Base-by-base conservation (phyloP, 2,797 vertebrate genomes). In the Acropternis orthonyx region DNA sequence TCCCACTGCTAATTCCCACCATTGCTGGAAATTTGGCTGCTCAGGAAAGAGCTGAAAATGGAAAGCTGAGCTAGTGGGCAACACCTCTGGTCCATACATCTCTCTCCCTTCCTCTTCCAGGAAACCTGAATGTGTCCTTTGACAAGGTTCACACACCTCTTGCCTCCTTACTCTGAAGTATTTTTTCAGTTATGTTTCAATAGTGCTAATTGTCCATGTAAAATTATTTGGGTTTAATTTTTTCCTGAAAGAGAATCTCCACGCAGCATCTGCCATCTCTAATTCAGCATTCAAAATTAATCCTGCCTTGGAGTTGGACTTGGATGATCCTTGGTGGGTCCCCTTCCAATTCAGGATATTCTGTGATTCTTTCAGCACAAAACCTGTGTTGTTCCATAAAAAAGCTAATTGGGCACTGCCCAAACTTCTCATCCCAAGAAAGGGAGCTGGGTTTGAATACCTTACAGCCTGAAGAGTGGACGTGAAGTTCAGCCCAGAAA, bases 341-440 rank as follows among this genome's bases (percentile, higher is more conserved):
- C 51, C 34, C 20, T 46, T 52, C 52, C 67, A 52, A 26, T 28
- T 73, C 39, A 46, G 52, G 37, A 8, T 24, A 59, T 58, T 37
- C n/a, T 0, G 14, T 59, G n/a, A 34, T 34, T 30, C 62, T 52
- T 16, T 14, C 43, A 41, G 8, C 7, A 59, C 14, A 10, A 66
- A 61, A 55, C 2, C 37, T 15, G 3, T 4, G 1, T 0, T n/a
- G 36, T 34, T 88, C 51, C 28, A 1, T 28, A 13, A 32, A 49
- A 28, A 4, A 72, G 6, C 44, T 75, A 21, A 55, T 3, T 14
- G 14, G 41, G 18, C 30, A 21, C 48, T 3, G 7, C 32, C 56
- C 28, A 28, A 39, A 14, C 12, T 84, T 67, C 41, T 16, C 55
- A 72, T 5, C 51, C 73, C 41, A 36, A 23, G 14, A 34, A 61